Evolutionary conservation across 2,113 vertebrate species (phyloP), one percentile per base, ranked within the genome.

Genomic region (Pseudopipra pipra): DNA sequence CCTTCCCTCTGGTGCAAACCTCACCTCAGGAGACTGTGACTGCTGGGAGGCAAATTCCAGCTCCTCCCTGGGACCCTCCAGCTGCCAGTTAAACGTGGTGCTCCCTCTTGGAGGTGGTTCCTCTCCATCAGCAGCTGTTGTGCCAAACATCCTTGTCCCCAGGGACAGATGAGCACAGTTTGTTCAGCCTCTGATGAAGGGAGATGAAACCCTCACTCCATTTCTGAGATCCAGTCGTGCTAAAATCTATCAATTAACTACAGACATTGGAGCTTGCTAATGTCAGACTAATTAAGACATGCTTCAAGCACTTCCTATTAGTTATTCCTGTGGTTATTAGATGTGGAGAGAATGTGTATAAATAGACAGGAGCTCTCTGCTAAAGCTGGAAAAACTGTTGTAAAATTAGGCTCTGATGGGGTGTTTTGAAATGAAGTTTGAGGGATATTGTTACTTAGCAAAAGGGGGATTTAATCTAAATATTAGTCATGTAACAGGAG

Each of bases 251-350:
- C 95, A 95, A 93, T 95, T 96, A 95, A 68, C 90, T 80, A 72
- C 76, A 84, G 91, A 95, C 88, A 84, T 44, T 21, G 67, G 85
- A 86, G 85, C 77, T 74, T 72, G 63, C 85, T 96, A 93, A 89
- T 84, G 93, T 86, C 90, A 96, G 87, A 72, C 85, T 96, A 95
- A 96, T 96, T 95, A 91, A 91, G 90, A 80, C 43, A 86, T 67
- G 85, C 81, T 93, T 83, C 67, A 66, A 80, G 72, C 81, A 37
- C 85, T 89, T 93, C 81, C 88, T 89, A 62, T 95, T 76, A 87
- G 95, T 91, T 93, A 89, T 89, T 89, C 93, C 62, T 44, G 68
- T 59, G 88, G 76, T 89, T 96, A 89, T 91, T 93, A 86, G 93
- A 85, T 93, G 77, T 93, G 88, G 88, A 94, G 23, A 31, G 88